These are phyloP conservation scores for Amblyraja radiata DNA, from an alignment of 2,797 vertebrate species.

Conservation along the genomic window DNA sequence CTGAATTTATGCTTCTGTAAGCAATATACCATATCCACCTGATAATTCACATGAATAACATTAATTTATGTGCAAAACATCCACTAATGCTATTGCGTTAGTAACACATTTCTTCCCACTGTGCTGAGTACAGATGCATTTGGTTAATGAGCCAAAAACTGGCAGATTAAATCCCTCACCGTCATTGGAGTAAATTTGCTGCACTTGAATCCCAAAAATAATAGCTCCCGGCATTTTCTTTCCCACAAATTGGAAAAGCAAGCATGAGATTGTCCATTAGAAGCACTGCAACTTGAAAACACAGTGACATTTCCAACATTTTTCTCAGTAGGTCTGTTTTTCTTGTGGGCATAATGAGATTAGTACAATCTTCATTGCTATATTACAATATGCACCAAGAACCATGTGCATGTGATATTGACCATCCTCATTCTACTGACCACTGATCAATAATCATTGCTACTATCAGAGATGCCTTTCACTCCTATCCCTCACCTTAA, in stretches of 20 bases:
- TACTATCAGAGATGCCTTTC: too few relatives aligned
- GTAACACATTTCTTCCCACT: neutral
- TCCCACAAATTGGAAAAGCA: neutral
- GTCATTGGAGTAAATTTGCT: neutral
- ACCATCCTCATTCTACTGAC: neutral
- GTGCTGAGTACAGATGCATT: neutral
- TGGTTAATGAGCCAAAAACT: neutral
- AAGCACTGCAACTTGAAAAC: neutral
- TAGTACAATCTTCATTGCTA: neutral
- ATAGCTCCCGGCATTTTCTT: neutral
- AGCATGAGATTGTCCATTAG: neutral
- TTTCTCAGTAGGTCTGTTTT: neutral
- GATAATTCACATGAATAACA: neutral
- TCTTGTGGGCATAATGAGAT: neutral
- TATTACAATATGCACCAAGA: neutral
- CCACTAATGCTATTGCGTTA: neutral
- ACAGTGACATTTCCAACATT: neutral
- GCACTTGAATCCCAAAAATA: neutral
- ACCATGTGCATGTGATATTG: neutral
- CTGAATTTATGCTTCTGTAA: neutral
- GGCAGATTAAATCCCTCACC: neutral
- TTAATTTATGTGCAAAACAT: neutral
- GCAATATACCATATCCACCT: neutral
- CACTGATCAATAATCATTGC: conserved; percentile 18
- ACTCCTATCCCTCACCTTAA: too few relatives aligned